Conservation (phyloP, 2,797 vertebrate genomes). For the Margarornis squamiger region DNA sequence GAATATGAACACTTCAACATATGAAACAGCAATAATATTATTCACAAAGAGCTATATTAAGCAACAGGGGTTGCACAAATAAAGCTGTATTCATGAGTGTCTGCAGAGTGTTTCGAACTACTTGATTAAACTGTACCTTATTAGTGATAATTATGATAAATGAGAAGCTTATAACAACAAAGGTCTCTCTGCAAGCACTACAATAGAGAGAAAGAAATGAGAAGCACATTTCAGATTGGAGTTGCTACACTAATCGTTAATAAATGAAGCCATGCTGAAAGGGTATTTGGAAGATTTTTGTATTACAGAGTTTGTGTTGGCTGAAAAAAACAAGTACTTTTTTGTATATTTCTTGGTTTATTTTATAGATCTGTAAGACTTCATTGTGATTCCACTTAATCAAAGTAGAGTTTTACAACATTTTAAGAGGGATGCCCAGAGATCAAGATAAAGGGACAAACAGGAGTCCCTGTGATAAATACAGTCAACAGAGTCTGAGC, state of each 20-base stretch:
- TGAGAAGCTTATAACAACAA: slow-evolving; percentile 41
- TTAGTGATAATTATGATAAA: slow-evolving; percentile 51
- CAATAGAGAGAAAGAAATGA: background rate
- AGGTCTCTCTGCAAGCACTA: background rate
- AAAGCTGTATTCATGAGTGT: background rate
- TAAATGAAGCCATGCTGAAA: background rate
- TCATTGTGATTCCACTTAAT: background rate
- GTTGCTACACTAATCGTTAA: background rate
- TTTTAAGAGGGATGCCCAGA: background rate
- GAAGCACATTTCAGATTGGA: background rate
- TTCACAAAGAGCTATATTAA: background rate
- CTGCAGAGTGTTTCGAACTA: slow-evolving; percentile 14
- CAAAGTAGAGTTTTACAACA: background rate
- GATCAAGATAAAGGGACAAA: background rate
- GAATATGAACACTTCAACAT: background rate
- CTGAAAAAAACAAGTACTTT: background rate
- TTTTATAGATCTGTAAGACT: background rate
- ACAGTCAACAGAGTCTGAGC: background rate
- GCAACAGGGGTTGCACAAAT: background rate
- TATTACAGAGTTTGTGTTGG: background rate
- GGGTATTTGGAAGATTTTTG: background rate
- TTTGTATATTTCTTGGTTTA: background rate
- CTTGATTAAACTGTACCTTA: slow-evolving; percentile 17
- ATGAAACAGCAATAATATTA: background rate
- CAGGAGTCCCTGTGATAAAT: background rate